Evolutionary conservation across 2,797 vertebrate species (phyloP), one percentile per base, ranked within the genome.

Genomic region (Tragopan temminckii): DNA sequence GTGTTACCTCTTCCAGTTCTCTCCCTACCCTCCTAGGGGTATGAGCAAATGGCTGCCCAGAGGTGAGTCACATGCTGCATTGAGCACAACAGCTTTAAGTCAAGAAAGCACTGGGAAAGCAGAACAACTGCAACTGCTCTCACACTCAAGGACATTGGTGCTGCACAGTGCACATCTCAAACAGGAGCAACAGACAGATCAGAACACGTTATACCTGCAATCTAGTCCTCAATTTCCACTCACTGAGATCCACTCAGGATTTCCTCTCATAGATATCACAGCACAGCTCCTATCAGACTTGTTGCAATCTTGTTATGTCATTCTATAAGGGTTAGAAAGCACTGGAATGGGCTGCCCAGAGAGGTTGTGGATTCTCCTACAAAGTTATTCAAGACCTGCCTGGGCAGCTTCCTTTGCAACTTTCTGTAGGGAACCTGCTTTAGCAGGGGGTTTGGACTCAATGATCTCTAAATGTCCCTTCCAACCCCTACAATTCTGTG

Each of bases 231-330:
- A 40, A 5, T 67, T 55, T n/a, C 31, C 18, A 55, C 7, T 55
- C 18, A 31, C 31, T n/a, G 53, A 55, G 18, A 29, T 77, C 72
- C 21, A 50, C 35, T 36, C n/a, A 70, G 67, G 11, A 4, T 46
- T 6, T 45, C 27, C 58, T 55, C 11, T n/a, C 10, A 1, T 53
- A 50, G 2, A 35, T 43, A 9, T 13, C 27, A 55, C 10, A 80
- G 17, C 9, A 64, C 9, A 29, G 2, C 4, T 4, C 38, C 13
- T 4, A 42, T 52, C 46, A 67, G 5, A 7, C 14, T 46, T 43
- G 66, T 9, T 55, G 6, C 8, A 29, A 7, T 42, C 11, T 48
- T 25, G 27, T 74, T 5, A 52, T 6, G 4, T 20, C 0, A 0
- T 27, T 50, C 46, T 23, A 25, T 48, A 48, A 48, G 46, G 23